These are phyloP conservation scores for Neotoxoptera formosana DNA, from an alignment of 1,140 invertebrate genomes.

Conservation along the genomic window DNA sequence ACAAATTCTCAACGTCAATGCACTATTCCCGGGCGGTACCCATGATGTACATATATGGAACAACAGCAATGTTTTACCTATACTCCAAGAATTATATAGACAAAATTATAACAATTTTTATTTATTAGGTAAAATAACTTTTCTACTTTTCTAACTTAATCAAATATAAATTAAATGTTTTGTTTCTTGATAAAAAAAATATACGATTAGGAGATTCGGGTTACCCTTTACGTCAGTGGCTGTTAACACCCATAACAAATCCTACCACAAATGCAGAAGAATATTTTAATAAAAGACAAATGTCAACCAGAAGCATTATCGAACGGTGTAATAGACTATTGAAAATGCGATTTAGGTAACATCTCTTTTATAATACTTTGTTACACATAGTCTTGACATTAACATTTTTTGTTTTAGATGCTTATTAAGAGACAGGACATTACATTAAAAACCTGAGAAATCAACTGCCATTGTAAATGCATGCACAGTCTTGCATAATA, in stretches of 20 bases:
- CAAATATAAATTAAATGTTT: no score
- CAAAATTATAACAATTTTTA: no score
- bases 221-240: background rate
- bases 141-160: no score
- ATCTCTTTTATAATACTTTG: background rate
- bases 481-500: no score
- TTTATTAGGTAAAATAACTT: no score
- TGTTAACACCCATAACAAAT: background rate
- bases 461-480: background rate
- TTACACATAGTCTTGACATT: background rate
- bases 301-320: background rate
- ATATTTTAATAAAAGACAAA: background rate
- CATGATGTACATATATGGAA: no score
- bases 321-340: background rate
- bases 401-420: background rate
- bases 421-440: background rate
- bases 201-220: background rate
- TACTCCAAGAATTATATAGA: no score
- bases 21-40: no score
- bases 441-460: background rate
- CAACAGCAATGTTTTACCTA: no score
- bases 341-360: conserved; percentile 13
- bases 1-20: no score
- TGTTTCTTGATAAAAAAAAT: background rate
- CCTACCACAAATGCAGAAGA: background rate